Evolutionary conservation across 2,797 vertebrate genomes (phyloP).

Genomic region (Varecia variegata): DNA sequence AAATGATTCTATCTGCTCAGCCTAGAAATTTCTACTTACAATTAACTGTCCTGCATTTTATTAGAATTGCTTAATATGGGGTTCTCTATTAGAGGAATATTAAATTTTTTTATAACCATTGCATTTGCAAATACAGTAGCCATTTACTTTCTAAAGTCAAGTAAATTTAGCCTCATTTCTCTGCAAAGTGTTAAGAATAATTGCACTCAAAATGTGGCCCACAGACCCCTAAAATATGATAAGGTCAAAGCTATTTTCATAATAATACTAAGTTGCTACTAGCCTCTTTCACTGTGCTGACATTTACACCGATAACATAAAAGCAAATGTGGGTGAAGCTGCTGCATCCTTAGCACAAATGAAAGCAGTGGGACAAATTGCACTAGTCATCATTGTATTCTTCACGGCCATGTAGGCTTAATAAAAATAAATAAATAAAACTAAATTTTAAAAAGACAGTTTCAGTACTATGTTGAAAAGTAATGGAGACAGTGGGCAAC

Average conservation of each 20-base stretch:
- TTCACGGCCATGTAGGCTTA: background rate
- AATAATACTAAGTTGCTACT: background rate
- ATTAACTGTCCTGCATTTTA: constrained; percentile 73
- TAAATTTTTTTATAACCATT: constrained; percentile 72
- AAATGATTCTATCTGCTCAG: constrained; percentile 78
- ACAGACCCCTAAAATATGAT: background rate
- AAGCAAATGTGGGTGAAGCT: background rate
- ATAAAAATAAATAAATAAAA: background rate
- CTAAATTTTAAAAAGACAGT: background rate
- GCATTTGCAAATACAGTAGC: constrained; percentile 77
- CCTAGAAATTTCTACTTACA: constrained; percentile 82
- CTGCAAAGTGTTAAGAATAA: background rate
- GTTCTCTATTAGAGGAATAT: constrained; percentile 68
- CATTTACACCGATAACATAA: background rate
- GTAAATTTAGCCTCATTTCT: background rate
- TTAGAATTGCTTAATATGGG: constrained; percentile 69
- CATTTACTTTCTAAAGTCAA: constrained; percentile 15
- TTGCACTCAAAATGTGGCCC: background rate
- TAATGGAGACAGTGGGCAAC: too few relatives aligned
- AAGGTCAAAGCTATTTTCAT: background rate
- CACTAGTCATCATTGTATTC: background rate
- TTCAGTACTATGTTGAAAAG: too few relatives aligned
- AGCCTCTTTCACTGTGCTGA: background rate
- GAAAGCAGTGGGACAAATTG: background rate
- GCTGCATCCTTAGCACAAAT: background rate